These are phyloP conservation scores for Eucidaris tribuloides DNA, from an alignment of 35 echinoderm and acorn worm genomes.

Conservation along the genomic window DNA sequence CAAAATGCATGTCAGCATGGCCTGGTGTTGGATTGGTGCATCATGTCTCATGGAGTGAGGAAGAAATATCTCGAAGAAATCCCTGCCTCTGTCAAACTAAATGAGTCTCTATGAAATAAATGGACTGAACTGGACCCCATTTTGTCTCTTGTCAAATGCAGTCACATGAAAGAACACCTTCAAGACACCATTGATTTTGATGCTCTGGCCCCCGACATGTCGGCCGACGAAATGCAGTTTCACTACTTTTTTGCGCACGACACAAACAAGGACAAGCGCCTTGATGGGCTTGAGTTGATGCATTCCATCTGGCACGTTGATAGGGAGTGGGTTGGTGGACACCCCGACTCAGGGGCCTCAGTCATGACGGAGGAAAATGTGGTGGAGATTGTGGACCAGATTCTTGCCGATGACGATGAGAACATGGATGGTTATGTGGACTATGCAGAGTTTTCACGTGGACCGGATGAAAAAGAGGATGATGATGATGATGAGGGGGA, in stretches of 20 bases:
- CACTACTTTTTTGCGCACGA: slow-evolving; percentile 16
- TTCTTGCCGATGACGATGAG: slow-evolving; percentile 3
- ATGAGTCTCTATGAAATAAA: no score
- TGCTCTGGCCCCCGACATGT: neutral
- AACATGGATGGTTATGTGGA: slow-evolving; percentile 3
- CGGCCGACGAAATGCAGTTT: neutral
- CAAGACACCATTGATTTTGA: neutral
- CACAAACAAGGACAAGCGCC: neutral
- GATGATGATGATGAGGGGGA: neutral
- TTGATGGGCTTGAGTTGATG: slow-evolving; percentile 19
- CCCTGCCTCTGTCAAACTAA: no score
- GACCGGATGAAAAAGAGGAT: neutral
- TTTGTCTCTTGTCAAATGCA: no score
- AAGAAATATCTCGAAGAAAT: no score
- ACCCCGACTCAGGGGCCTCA: neutral
- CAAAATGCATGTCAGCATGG: no score
- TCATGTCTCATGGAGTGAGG: no score
- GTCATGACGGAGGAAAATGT: slow-evolving; percentile 8
- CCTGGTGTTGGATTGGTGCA: no score
- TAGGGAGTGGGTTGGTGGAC: neutral
- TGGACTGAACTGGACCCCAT: no score
- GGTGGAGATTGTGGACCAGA: neutral
- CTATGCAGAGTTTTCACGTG: slow-evolving; percentile 2
- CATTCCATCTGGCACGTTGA: slow-evolving; percentile 13
- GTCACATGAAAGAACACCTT: slow-evolving; percentile 4